A percentile compares a stretch with the other conserved stretches of the same genome.
These are phyloP conservation scores for Proterorhinus semilunaris DNA, from an alignment of 2,113 vertebrate species.

Conservation along the genomic window DNA sequence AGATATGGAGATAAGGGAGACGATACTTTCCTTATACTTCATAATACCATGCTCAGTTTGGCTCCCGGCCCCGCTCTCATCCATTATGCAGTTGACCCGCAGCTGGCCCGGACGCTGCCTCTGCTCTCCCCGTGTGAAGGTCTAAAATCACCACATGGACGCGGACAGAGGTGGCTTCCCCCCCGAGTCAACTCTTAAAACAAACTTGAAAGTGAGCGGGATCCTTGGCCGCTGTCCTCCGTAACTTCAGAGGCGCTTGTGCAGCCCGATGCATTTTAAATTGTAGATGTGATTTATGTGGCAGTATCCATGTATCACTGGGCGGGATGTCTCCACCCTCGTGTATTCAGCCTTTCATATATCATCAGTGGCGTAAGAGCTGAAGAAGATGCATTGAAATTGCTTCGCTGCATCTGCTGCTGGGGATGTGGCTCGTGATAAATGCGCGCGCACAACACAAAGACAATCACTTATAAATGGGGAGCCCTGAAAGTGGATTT, in stretches of 20 bases:
- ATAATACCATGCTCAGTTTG: slow-evolving; percentile 62
- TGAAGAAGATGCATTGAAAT: slow-evolving; percentile 2
- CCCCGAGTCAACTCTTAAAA: not conserved
- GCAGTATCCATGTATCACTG: slow-evolving; percentile 6
- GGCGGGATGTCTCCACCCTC: slow-evolving; percentile 14
- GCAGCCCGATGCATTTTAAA: slow-evolving; percentile 15
- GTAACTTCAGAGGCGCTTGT: slow-evolving; percentile 14
- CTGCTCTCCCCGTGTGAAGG: slow-evolving; percentile 31
- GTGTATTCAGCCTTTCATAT: slow-evolving; percentile 4
- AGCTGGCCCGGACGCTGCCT: slow-evolving; percentile 37
- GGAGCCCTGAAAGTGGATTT: not conserved
- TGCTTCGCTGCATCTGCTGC: slow-evolving; percentile 1
- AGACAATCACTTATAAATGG: not conserved
- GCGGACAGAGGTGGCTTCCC: not conserved
- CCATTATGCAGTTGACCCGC: slow-evolving; percentile 61
- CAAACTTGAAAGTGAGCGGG: slow-evolving; percentile 17
- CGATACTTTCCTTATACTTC: slow-evolving; percentile 61
- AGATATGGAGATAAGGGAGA: slow-evolving; percentile 57
- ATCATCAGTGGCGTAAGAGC: slow-evolving; percentile 12
- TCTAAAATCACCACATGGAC: not conserved
- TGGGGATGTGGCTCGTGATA: slow-evolving; percentile 1
- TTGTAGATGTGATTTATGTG: slow-evolving; percentile 19
- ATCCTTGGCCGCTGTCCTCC: slow-evolving; percentile 13
- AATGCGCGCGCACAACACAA: not conserved
- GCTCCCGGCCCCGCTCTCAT: slow-evolving; percentile 52